These are phyloP conservation scores for Eupithecia tripunctaria DNA, from an alignment of 2,888 invertebrate genomes.

Conservation along the genomic window DNA sequence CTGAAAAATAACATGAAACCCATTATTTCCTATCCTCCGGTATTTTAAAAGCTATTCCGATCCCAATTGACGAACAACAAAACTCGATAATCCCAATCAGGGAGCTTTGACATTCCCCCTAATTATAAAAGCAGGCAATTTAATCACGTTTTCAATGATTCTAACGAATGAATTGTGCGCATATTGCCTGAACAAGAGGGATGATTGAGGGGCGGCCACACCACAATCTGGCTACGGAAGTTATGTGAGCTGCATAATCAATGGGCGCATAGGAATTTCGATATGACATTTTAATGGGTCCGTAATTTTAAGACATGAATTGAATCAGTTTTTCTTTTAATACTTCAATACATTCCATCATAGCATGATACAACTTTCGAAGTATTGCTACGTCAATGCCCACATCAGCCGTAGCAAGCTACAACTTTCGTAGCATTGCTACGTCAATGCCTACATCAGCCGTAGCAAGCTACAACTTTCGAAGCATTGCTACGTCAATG, in stretches of 20 bases:
- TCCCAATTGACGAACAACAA: slow-evolving; percentile 3
- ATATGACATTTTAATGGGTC: slow-evolving; percentile 40
- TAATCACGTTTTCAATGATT: slow-evolving; percentile 43
- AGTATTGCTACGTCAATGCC: background rate
- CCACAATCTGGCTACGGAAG: slow-evolving; percentile 51
- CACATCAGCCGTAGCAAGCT: background rate
- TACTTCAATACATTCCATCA: too few species aligned
- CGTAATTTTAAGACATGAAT: slow-evolving; percentile 15
- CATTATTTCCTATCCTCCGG: background rate
- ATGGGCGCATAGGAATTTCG: slow-evolving; percentile 45
- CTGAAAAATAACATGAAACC: background rate
- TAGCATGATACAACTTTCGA: too few species aligned
- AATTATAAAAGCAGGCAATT: slow-evolving; percentile 35
- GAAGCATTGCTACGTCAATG: background rate
- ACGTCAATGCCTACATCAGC: background rate
- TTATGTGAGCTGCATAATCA: slow-evolving; percentile 59
- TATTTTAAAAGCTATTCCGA: slow-evolving; percentile 1
- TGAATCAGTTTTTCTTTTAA: background rate
- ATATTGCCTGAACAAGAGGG: slow-evolving; percentile 63
- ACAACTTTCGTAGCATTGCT: background rate
- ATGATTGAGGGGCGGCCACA: slow-evolving; percentile 62
- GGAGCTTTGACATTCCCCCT: slow-evolving; percentile 31
- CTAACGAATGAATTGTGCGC: slow-evolving; percentile 64
- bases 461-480: background rate
- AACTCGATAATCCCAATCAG: slow-evolving; percentile 27